Evolutionary conservation across 1,140 invertebrate genomes (phyloP), one percentile per base, ranked within the genome.

Genomic region (Vollenhovia emeryi): DNA sequence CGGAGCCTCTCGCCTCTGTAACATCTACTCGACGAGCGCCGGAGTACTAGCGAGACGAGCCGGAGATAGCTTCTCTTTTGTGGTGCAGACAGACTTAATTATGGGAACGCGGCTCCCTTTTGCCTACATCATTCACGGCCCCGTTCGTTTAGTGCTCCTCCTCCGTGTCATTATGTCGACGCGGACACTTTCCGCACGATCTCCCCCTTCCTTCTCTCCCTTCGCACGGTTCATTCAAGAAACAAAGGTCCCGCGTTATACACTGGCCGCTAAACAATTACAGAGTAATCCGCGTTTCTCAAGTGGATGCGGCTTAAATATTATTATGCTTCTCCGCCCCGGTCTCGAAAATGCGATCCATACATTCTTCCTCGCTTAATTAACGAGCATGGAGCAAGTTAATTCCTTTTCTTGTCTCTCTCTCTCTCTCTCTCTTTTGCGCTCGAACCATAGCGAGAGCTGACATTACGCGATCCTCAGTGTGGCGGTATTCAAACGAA

Each of bases 51-150:
- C 27, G 62, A 80, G 33, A 9, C 78, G 36, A 82, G 13, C 52
- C 9, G 11, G n/a, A 24, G 50, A 36, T 45, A 24, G 64, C 52
- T 68, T 57, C 24, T 43, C 48, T 27, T 82, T 71, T 71, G 36
- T 45, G 66, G 40, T 33, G 66, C 13, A 71, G 43, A 84, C 82
- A 64, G 21, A 5, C 36, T 76, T 84, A 84, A 84, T 84, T 75
- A 11, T 84, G 82, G 3, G 82, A 76, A 84, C 73, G 66, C 33
- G 43, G 57, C 15, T 76, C 55, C 40, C 55, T 40, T 62, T 60
- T 43, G 43, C 64, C 76, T 40, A 43, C 21, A 76, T 76, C 45
- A 84, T 43, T 78, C 71, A 40, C 73, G 82, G 43, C 57, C 82
- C 27, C 59, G 71, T 76, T 84, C 73, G 8, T 78, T 78, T 62